phyloP scores from a whole-genome alignment of 2,797 vertebrate genomes.

The Mormyrops attenuatus region DNA sequence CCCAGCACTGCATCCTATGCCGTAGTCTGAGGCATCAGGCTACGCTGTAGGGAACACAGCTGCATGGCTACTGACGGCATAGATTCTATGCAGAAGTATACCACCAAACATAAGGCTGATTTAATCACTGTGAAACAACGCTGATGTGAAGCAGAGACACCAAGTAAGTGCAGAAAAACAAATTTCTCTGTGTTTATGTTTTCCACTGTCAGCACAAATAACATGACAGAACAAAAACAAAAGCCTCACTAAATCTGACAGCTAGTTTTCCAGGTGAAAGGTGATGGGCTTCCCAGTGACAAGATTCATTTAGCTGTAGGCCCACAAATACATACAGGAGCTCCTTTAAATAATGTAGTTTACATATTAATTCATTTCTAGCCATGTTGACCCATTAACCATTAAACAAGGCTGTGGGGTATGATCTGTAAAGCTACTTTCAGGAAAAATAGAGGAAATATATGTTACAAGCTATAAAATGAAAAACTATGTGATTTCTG shows the following conservation, averaged over 20 bases:
- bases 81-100: neutral
- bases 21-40: neutral
- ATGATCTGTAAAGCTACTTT: neutral
- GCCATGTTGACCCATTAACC: neutral
- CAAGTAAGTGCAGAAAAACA: neutral
- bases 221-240: neutral
- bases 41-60: neutral
- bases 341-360: neutral
- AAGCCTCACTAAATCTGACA: neutral
- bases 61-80: neutral
- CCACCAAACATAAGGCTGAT: too few relatives aligned
- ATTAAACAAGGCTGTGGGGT: neutral
- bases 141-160: neutral
- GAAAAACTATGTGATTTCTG: neutral
- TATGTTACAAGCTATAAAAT: neutral
- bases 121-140: too few relatives aligned
- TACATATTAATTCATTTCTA: neutral
- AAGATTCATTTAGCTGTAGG: neutral
- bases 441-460: neutral
- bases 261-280: neutral
- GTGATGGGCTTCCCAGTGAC: neutral
- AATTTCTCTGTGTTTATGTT: too few relatives aligned
- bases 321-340: neutral
- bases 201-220: too few relatives aligned
- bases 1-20: neutral